phyloP scores from a whole-genome alignment of 2,113 vertebrate species.

The Myocastor coypus region DNA sequence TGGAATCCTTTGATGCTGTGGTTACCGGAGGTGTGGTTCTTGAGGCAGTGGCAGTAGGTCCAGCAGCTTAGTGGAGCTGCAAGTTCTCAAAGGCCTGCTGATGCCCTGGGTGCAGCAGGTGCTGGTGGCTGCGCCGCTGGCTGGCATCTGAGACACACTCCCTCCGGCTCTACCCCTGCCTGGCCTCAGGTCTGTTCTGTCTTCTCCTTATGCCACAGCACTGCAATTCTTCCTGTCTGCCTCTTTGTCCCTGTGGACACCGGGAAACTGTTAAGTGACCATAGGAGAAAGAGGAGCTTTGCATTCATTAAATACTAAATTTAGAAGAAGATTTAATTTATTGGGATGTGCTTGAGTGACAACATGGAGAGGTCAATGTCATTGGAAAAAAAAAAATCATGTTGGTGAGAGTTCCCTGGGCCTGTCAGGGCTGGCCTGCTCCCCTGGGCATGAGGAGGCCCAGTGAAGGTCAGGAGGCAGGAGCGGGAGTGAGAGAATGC shows the following conservation, averaged over 20 bases:
- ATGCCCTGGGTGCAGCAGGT: too few relatives aligned
- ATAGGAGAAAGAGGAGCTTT: neutral
- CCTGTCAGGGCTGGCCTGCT: rapidly evolving
- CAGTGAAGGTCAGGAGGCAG: neutral
- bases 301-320: neutral
- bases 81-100: neutral
- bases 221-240: neutral
- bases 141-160: neutral
- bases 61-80: neutral
- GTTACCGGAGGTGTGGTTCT: neutral
- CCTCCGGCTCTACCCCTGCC: too few relatives aligned
- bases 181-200: neutral
- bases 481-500: too few relatives aligned
- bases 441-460: rapidly evolving
- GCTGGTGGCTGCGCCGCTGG: rapidly evolving
- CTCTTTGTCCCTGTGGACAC: neutral
- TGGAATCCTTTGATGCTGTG: neutral
- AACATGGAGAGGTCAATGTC: neutral
- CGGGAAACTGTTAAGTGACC: neutral
- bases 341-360: neutral
- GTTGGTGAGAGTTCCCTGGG: neutral
- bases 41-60: neutral
- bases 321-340: neutral
- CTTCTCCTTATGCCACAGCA: neutral
- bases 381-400: neutral